Base-by-base conservation (phyloP, 2,888 invertebrate species). In the Melanargia galathea region DNA sequence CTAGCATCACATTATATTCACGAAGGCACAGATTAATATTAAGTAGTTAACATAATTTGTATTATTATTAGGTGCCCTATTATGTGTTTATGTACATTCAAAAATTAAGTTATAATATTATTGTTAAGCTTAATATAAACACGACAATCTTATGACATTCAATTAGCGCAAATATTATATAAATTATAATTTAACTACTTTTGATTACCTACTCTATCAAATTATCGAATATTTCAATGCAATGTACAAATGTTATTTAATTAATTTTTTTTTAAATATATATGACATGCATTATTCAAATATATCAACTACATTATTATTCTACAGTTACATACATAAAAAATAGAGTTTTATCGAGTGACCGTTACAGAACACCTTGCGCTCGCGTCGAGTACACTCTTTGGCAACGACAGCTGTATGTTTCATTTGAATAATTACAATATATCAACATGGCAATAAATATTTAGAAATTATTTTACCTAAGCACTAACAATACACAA, bases 341-440 rank as follows among this genome's bases (percentile, higher is more conserved):
- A 54, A 48, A 13, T 51, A 51, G 18, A 51, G 60, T 55, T 54
- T 60, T 55, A 59, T 63, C 54, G 69, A 70, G 68, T 74, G 86
- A 83, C 90, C 90, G 91, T 90, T 89, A 84, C 79, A 65, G 73
- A 74, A 78, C 91, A 91, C 91, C 91, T 91, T 91, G 90, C 89
- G 87, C 77, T 75, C 74, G 77, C 79, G 73, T 76, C 71, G 70
- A 73, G 80, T 82, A 81, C 80, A 75, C 79, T 80, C 88, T 90
- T 89, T 90, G 89, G 88, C 79, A 81, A 80, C 77, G 75, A 87
- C 90, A 91, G 90, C 90, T 90, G 90, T 90, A 90, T 87, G 83
- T 81, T 80, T 76, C 69, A 68, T 69, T 65, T 68, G 65, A 62
- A 68, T 67, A 69, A 70, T 48, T 66, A 66, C 64, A 68, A 69